Evolutionary conservation across 2,888 invertebrate genomes (phyloP), one percentile per base, ranked within the genome.

Genomic region (Troides aeacus): DNA sequence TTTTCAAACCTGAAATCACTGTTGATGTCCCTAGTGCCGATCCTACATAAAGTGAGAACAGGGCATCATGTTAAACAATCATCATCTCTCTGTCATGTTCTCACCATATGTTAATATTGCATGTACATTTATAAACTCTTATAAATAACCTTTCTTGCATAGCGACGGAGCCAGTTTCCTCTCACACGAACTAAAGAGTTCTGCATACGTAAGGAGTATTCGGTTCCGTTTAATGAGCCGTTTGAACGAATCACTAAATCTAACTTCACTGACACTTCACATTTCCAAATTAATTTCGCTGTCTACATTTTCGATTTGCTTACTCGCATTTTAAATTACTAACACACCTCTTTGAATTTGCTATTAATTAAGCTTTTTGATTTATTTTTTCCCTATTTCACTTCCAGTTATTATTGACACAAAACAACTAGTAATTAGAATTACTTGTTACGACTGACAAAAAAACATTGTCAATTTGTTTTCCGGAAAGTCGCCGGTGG

Each of bases 191-290:
- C 69, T 62, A 66, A 66, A 66, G 65, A 66, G n/a, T 56, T 46
- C 56, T 63, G 36, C 36, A 63, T 59, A 70, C 70, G 66, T 66
- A 70, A 70, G 46, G 53, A 59, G 59, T 53, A 24, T 70, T 66
- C 66, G 59, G 66, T 69, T 65, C 57, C n/a, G 62, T 66, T 70
- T 63, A 70, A 70, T 70, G 60, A 66, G 58, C 59, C 62, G 61
- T 61, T n/a, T 56, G 53, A 59, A 63, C 66, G 59, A 61, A 62
- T 70, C 58, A 50, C 58, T 60, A 53, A 69, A 53, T 64, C 24
- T 60, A 64, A 46, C 61, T 56, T 39, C 23, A 23, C 64, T 24
- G 39, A 64, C 56, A 62, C 64, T 53, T 30, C 5, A 30, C 30
- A 30, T 30, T 30, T 46, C n/a, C 65, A 61, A 66, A 63, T 66